Evolutionary conservation across 2,113 vertebrate species (phyloP).

Genomic region (Coptodon rendalli): DNA sequence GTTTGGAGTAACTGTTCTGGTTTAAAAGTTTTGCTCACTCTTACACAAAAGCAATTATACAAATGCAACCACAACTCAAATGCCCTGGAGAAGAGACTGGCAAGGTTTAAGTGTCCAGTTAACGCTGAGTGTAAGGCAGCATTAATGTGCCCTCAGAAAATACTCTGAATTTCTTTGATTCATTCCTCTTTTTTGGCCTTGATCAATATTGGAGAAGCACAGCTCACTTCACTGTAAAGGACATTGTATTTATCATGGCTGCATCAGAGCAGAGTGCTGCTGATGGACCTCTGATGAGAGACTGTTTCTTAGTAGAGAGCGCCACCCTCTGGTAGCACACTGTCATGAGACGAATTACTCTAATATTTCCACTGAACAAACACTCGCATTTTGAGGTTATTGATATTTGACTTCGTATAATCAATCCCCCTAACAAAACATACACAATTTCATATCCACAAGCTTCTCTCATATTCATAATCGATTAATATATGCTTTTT

Average conservation of each 20-base stretch:
- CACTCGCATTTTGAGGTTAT: neutral
- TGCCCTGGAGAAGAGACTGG: slow-evolving; percentile 9
- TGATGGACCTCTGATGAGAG: neutral
- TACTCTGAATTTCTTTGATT: slow-evolving; percentile 13
- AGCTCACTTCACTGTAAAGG: slow-evolving; percentile 34
- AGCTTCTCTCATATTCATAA: neutral
- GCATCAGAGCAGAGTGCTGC: slow-evolving; percentile 11
- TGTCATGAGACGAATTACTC: neutral
- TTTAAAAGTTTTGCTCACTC: neutral
- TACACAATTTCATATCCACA: neutral
- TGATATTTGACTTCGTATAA: neutral
- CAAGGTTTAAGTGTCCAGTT: slow-evolving; percentile 48
- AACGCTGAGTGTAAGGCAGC: slow-evolving; percentile 49
- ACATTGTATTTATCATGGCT: slow-evolving; percentile 33
- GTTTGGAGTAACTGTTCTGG: neutral
- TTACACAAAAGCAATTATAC: neutral
- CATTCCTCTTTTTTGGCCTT: slow-evolving; percentile 41
- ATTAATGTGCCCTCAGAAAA: slow-evolving; percentile 51
- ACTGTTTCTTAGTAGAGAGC: slow-evolving; percentile 60
- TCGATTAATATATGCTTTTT: neutral
- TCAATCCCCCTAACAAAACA: neutral
- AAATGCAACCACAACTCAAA: slow-evolving; percentile 3
- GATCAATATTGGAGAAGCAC: slow-evolving; percentile 55
- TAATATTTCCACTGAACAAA: neutral
- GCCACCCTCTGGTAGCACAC: slow-evolving; percentile 50